These are phyloP conservation scores for Proteles cristata DNA, from an alignment of 2,113 vertebrate species.

Conservation along the genomic window DNA sequence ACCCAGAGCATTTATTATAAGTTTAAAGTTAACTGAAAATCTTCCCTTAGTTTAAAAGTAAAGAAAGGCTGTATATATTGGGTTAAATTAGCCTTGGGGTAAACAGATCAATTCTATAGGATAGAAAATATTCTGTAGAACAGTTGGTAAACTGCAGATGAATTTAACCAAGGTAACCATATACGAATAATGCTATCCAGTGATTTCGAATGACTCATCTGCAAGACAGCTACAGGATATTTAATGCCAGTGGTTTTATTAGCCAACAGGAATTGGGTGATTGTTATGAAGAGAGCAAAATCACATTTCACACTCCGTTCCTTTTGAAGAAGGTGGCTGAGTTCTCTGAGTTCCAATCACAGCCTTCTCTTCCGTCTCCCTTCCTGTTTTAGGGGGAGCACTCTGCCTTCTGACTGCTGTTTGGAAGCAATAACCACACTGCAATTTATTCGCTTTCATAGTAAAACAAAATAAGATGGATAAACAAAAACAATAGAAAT, in stretches of 20 bases:
- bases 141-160: constrained; percentile 61
- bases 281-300: constrained; percentile 19
- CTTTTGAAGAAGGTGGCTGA: not conserved
- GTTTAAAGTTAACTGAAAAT: constrained; percentile 20
- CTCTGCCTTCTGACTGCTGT: not conserved
- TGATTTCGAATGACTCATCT: constrained; percentile 63
- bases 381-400: not conserved
- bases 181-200: constrained; percentile 38
- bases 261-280: constrained; percentile 51
- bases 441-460: constrained; percentile 8
- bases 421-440: constrained; percentile 2
- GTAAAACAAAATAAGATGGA: constrained; percentile 10
- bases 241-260: constrained; percentile 67
- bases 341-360: constrained; percentile 4
- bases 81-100: not conserved
- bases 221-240: constrained; percentile 56
- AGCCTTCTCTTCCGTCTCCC: constrained; percentile 14
- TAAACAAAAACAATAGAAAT: not conserved
- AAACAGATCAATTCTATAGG: constrained; percentile 55
- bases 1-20: not conserved
- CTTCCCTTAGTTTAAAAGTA: not conserved
- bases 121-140: constrained; percentile 61
- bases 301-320: constrained; percentile 48
- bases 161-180: constrained; percentile 60
- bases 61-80: not conserved